Evolutionary conservation across 2,888 invertebrate genomes (phyloP).

Genomic region (Scaptomyza tumidula): DNA sequence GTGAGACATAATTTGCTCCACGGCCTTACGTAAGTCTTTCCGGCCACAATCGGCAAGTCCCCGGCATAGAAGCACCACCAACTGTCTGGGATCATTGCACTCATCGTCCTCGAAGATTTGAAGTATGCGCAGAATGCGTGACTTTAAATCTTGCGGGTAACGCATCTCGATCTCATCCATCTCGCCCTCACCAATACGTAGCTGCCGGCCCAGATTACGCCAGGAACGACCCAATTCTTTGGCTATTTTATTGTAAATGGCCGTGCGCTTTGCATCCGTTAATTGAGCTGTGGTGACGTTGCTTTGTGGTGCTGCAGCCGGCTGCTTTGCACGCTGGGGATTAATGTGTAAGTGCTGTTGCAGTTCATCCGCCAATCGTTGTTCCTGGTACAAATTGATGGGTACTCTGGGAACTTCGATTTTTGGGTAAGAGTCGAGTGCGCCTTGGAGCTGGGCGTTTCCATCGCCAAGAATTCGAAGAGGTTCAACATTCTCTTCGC

Average conservation of each 20-base stretch:
- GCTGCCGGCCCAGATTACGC: slow-evolving; percentile 80
- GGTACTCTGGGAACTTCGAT: not conserved
- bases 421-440: slow-evolving; percentile 54
- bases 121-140: slow-evolving; percentile 77
- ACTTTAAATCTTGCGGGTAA: slow-evolving; percentile 71
- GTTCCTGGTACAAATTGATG: slow-evolving; percentile 65
- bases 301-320: slow-evolving; percentile 30
- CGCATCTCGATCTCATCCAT: slow-evolving; percentile 80
- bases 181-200: slow-evolving; percentile 77
- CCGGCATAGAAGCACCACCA: slow-evolving; percentile 36
- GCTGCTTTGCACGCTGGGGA: not conserved
- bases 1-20: slow-evolving; percentile 57
- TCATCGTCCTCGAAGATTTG: slow-evolving; percentile 80
- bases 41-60: slow-evolving; percentile 57
- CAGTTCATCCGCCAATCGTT: slow-evolving; percentile 67
- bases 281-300: slow-evolving; percentile 39
- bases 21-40: slow-evolving; percentile 72
- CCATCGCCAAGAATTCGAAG: slow-evolving; percentile 54
- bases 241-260: slow-evolving; percentile 77
- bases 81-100: slow-evolving; percentile 49
- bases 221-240: slow-evolving; percentile 81
- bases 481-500: slow-evolving; percentile 70
- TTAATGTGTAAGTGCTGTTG: slow-evolving; percentile 50
- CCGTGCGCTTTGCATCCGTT: slow-evolving; percentile 71
- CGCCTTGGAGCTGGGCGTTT: slow-evolving; percentile 48